Conservation (phyloP, 2,888 invertebrate species). For the Tiliacea citrago region DNA sequence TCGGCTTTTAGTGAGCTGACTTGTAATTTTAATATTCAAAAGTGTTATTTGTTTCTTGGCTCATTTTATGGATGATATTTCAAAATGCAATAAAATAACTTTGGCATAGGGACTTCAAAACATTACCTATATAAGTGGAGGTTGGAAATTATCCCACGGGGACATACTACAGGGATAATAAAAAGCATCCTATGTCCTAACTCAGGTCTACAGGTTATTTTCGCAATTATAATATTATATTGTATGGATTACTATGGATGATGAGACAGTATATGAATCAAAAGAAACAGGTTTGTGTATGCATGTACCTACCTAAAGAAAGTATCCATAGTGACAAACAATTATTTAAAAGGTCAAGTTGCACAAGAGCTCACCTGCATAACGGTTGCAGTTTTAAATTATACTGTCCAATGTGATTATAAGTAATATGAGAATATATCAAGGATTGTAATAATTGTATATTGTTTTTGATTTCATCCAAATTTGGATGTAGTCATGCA, state of each 20-base stretch:
- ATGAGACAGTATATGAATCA: neutral
- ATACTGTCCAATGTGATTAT: neutral
- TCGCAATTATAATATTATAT: neutral
- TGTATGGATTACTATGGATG: neutral
- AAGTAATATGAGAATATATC: neutral
- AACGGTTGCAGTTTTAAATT: neutral
- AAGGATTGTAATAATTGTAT: neutral
- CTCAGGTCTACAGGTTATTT: neutral
- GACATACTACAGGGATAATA: too few relatives aligned
- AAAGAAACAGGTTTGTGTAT: neutral
- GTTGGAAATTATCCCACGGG: too few relatives aligned
- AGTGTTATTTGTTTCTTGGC: neutral
- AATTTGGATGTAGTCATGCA: neutral
- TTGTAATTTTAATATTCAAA: neutral
- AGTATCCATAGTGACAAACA: neutral
- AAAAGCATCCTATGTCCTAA: neutral
- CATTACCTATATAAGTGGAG: too few relatives aligned
- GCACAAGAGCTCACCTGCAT: slow-evolving; percentile 15
- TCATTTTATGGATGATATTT: neutral
- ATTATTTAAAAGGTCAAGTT: slow-evolving; percentile 31
- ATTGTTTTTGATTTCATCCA: too few relatives aligned
- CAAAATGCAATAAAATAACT: neutral
- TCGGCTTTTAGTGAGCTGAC: too few relatives aligned
- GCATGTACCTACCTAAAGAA: slow-evolving; percentile 3
- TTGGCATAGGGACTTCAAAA: neutral